Evolutionary conservation across 2,888 invertebrate genomes (phyloP).

Genomic region (Clanis bilineata): DNA sequence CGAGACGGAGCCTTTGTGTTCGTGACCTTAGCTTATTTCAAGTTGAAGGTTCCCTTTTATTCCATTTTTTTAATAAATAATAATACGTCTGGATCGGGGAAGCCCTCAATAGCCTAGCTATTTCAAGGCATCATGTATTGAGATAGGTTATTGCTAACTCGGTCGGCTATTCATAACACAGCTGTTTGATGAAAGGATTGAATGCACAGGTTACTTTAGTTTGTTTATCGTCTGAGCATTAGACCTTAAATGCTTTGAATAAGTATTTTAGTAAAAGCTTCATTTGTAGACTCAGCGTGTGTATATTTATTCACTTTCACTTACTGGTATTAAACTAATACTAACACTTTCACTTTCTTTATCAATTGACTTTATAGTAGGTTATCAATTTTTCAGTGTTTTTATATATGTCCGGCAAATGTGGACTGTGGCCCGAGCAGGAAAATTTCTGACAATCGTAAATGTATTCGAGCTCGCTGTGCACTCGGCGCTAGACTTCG

Average conservation of each 20-base stretch:
- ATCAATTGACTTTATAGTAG: no score
- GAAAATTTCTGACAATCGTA: no score
- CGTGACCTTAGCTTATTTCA: conserved; percentile 76
- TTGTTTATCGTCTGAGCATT: neutral
- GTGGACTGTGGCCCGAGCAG: no score
- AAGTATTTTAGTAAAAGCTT: neutral
- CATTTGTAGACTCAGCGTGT: no score
- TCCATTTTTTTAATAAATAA: conserved; percentile 40
- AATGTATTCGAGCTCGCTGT: no score
- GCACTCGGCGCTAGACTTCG: no score
- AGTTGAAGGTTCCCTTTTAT: conserved; percentile 76
- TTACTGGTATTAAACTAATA: no score
- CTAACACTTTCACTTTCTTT: no score
- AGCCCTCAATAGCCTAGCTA: conserved; percentile 61
- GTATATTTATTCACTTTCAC: no score
- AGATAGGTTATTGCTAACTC: conserved; percentile 73
- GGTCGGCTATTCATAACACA: conserved; percentile 65
- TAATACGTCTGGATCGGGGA: conserved; percentile 62
- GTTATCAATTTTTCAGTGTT: no score
- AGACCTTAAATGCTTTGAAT: conserved; percentile 2
- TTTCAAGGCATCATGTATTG: conserved; percentile 62
- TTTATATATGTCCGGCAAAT: no score
- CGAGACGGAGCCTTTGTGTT: conserved; percentile 49
- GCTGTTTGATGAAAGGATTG: conserved; percentile 47
- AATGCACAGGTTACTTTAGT: conserved; percentile 14